Evolutionary conservation across 2,888 invertebrate genomes (phyloP), one percentile per base, ranked within the genome.

Genomic region (Autographa pulchrina): DNA sequence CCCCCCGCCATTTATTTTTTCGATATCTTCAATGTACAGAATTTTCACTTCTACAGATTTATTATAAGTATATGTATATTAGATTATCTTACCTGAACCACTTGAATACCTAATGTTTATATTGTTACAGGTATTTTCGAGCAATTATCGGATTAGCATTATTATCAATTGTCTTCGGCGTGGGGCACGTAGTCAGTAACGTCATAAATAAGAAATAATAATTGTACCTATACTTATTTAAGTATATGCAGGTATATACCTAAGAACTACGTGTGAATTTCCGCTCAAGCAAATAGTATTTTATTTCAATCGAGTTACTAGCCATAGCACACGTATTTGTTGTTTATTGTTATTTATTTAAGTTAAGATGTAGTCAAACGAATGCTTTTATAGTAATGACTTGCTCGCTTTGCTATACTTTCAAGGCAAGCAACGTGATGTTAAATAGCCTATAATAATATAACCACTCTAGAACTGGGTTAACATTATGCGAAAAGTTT

Each of bases 101-200:
- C 9, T 8, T 48, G 38, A 38, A 38, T 38, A 62, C 25, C 14
- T 9, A 59, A n/a, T 25, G 38, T 64, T 66, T 75, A 62, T 43
- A 64, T 83, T 84, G 70, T 93, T 93, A 41, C 93, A 95, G 94
- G 95, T 94, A 94, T 81, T 94, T 94, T 70, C 88, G 94, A 72
- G 85, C 89, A 68, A 92, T 94, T 80, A 71, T 93, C 72, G 77
- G 90, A 3, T 91, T 94, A 72, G 82, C 89, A 31, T 70, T 92
- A 61, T 76, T 94, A 52, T 91, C 93, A 20, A 31, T 92, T 11
- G 25, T 86, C 48, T 92, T 92, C 84, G 93, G 91, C 31, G 62
- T 88, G 32, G 87, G 87, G 25, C 90, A 93, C 81, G 72, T 93
- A 67, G 72, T 87, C 68, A 86, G 78, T 70, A 90, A 89, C 68